Base-by-base conservation (phyloP, 2,797 vertebrate species). In the Rhynchotus rufescens region DNA sequence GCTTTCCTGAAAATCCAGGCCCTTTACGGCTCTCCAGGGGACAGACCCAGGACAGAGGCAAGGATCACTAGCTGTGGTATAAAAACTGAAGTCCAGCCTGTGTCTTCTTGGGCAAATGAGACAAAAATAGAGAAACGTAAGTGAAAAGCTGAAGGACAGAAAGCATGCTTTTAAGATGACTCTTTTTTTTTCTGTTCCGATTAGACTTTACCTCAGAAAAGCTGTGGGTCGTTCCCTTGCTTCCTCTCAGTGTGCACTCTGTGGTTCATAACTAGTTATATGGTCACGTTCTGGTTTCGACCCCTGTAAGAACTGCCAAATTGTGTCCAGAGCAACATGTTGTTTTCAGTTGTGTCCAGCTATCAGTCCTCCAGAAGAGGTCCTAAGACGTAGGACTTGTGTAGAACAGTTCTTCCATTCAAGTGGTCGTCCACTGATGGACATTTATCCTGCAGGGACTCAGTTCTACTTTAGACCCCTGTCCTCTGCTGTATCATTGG, bases 391-490 rank as follows among this genome's bases (percentile, higher is more conserved):
- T 5, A 25, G 57, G 72, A 44, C 1, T 0, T 40, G 68, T 45
- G 42, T 71, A 15, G 20, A 54, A 49, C 61, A 68, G 52, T 38
- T 52, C 65, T 78, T 52, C 90, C 54, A 80, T 90, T 90, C 92
- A 66, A 59, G 61, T 94, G 93, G 83, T 85, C 77, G 49, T 80
- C 69, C 7, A 6, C 66, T 85, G 90, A 87, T 90, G 93, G 84
- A 92, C 92, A 86, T 91, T 94, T 89, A 87, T 94, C 76, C 86
- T 83, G 81, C 56, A 56, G 69, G 69, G 79, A 92, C 94, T 94
- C 90, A 69, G 92, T 95, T 84, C 86, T 89, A 10, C 93, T 87
- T 93, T 93, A 90, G 94, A 94, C 84, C 57, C 90, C 68, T 80
- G 86, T 81, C 76, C 81, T 82, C 75, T 65, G 38, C 61, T 51